Conservation (phyloP, 30 jellyfish, hydroid and myxozoan species). For the Turritopsis rubra region DNA sequence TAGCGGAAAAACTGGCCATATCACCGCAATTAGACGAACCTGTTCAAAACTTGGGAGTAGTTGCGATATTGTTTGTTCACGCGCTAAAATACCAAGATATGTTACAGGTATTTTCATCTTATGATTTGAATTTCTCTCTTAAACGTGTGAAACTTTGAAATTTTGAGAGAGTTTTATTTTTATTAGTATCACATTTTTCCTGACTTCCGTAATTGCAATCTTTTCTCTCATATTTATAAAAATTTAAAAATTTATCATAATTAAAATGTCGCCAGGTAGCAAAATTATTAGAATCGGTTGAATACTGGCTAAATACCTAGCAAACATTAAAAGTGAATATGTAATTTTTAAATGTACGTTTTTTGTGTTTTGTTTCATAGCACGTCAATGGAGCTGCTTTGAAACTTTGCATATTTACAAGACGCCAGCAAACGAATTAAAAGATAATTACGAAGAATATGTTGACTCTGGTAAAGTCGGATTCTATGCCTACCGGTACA, state of each 20-base stretch:
- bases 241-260: no score
- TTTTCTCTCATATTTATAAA: no score
- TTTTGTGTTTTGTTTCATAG: not conserved
- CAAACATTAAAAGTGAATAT: not conserved
- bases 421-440: not conserved
- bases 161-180: no score
- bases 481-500: not conserved
- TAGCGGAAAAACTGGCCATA: not conserved
- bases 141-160: not conserved
- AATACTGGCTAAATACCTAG: no score
- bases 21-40: not conserved
- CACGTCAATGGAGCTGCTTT: not conserved
- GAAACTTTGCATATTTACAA: not conserved
- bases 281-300: no score
- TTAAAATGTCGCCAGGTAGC: no score
- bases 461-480: not conserved
- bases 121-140: not conserved
- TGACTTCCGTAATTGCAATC: not conserved
- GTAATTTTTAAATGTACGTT: not conserved
- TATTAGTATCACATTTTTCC: no score
- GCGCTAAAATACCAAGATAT: not conserved
- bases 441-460: not conserved
- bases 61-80: not conserved
- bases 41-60: not conserved
- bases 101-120: no score